phyloP scores from a whole-genome alignment of 2,113 vertebrate species.

The Cyprinodon brontotheroides region DNA sequence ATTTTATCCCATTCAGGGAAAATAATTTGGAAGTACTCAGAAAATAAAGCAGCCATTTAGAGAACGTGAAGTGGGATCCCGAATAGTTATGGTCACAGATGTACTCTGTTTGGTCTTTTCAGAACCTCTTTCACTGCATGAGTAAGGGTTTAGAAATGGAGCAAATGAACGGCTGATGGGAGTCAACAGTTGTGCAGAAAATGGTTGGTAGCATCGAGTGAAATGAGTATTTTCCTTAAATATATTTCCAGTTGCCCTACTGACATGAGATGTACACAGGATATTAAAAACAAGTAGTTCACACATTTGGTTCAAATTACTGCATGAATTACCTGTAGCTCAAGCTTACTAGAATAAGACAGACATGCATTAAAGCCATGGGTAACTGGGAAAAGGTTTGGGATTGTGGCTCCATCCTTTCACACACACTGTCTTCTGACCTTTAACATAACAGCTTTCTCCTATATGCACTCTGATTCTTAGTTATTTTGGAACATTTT shows the following conservation, averaged over 20 bases:
- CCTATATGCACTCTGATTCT: too few species aligned
- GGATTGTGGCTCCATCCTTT: too few species aligned
- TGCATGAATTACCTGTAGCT: too few species aligned
- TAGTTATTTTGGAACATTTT: too few species aligned
- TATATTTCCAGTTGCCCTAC: background rate
- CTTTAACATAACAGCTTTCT: too few species aligned
- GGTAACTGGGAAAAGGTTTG: too few species aligned
- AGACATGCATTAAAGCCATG: too few species aligned
- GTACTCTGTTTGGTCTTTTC: background rate
- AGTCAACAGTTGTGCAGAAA: background rate
- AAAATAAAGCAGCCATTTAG: background rate
- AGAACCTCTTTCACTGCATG: background rate
- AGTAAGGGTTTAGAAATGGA: background rate
- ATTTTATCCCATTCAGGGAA: conserved; percentile 24
- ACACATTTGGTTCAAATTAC: too few species aligned
- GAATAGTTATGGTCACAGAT: background rate
- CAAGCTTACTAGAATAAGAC: too few species aligned
- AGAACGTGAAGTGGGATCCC: background rate
- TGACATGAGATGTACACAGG: background rate
- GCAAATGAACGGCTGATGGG: background rate
- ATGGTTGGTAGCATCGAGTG: background rate
- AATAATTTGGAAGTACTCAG: conserved; percentile 11
- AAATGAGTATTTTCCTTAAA: background rate
- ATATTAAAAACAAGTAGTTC: background rate
- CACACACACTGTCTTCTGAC: too few species aligned